A percentile compares a stretch with the other conserved stretches of the same genome.
Evolutionary conservation across 2,888 invertebrate species (phyloP).

Genomic region (Morpho achilles): DNA sequence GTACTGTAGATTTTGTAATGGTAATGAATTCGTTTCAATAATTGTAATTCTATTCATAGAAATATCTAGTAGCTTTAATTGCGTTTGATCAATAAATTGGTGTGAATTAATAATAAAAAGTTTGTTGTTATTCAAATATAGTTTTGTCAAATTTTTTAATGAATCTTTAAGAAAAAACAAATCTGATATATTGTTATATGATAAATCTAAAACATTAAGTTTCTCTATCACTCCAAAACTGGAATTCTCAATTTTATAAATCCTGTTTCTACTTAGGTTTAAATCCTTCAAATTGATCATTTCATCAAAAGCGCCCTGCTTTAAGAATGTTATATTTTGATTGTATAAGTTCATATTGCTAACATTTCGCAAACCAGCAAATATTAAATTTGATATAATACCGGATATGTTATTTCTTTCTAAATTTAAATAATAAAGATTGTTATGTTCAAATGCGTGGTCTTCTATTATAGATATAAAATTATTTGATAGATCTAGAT

Average conservation of each 20-base stretch:
- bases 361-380: conserved; percentile 51
- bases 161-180: conserved; percentile 45
- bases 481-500: conserved; percentile 52
- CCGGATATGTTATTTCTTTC: conserved; percentile 49
- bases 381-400: conserved; percentile 42
- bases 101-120: conserved; percentile 36
- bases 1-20: conserved; percentile 54
- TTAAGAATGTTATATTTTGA: conserved; percentile 36
- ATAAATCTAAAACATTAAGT: conserved; percentile 49
- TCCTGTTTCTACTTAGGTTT: conserved; percentile 53
- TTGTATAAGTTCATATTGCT: not conserved
- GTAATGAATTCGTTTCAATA: conserved; percentile 49
- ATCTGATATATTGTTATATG: conserved; percentile 44
- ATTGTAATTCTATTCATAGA: conserved; percentile 49
- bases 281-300: conserved; percentile 39
- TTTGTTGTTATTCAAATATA: conserved; percentile 51
- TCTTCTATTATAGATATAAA: conserved; percentile 44
- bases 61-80: conserved; percentile 49
- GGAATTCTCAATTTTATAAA: conserved; percentile 36
- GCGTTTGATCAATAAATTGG: conserved; percentile 43
- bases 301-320: conserved; percentile 43
- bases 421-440: conserved; percentile 46
- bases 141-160: conserved; percentile 42
- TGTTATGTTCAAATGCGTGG: conserved; percentile 45
- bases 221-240: conserved; percentile 38